Evolutionary conservation across 1,140 invertebrate species (phyloP).

Genomic region (Eumaeus atala): DNA sequence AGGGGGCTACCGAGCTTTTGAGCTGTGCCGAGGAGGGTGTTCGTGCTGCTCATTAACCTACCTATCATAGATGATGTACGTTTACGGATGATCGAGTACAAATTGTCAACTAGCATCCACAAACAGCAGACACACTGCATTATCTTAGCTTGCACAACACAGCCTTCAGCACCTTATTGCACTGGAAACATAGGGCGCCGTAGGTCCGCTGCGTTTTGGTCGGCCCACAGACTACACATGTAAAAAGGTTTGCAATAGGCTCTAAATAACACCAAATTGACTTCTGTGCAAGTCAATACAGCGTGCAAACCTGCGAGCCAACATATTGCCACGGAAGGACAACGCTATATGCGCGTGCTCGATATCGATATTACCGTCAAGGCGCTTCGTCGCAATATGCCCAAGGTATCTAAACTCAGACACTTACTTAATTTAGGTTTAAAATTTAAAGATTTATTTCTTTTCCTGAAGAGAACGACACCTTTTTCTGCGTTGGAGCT

Average conservation of each 20-base stretch:
- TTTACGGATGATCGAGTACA: too few species aligned
- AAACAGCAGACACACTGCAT: not conserved
- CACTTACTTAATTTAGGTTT: not conserved
- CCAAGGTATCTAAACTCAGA: not conserved
- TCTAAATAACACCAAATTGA: not conserved
- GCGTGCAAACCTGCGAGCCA: too few species aligned
- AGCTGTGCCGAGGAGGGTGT: too few species aligned
- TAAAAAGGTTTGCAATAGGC: not conserved
- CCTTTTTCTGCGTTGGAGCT: not conserved
- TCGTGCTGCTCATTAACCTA: too few species aligned
- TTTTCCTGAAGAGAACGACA: not conserved
- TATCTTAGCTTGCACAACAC: not conserved
- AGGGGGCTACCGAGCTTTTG: too few species aligned
- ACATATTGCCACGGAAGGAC: too few species aligned
- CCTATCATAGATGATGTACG: too few species aligned
- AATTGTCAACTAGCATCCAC: not conserved
- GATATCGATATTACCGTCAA: too few species aligned
- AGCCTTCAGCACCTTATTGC: not conserved
- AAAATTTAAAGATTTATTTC: not conserved
- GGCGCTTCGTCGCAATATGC: not conserved
- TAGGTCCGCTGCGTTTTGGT: not conserved
- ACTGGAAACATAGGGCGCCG: slow-evolving; percentile 1
- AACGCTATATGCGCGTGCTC: too few species aligned
- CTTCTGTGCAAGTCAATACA: not conserved
- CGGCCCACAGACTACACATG: slow-evolving; percentile 2